Conservation (phyloP, 2,888 invertebrate genomes). For the Hirtodrosophila trivittata region DNA sequence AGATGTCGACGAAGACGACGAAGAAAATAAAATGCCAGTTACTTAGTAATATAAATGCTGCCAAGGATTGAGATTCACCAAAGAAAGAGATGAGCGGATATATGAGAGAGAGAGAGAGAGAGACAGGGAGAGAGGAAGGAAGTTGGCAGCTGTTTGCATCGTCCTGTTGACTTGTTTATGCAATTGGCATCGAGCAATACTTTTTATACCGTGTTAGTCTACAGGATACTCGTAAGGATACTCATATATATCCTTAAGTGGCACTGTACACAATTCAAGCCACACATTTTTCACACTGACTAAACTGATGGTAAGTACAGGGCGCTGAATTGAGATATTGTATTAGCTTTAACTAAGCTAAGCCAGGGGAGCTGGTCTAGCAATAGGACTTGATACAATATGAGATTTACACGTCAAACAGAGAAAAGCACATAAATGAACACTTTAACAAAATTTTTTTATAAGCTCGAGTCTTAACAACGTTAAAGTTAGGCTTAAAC, state of each 20-base stretch:
- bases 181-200: conserved; percentile 40
- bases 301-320: conserved; percentile 15
- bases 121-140: neutral
- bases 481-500: too few species aligned
- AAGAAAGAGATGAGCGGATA: conserved; percentile 29
- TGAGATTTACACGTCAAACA: too few species aligned
- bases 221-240: conserved; percentile 1
- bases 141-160: conserved; percentile 22
- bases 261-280: conserved; percentile 19
- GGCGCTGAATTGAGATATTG: conserved; percentile 21
- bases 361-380: neutral
- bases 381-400: too few species aligned
- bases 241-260: conserved; percentile 11
- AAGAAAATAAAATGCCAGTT: conserved; percentile 70
- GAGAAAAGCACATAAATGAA: too few species aligned
- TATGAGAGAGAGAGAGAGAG: neutral
- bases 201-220: conserved; percentile 16
- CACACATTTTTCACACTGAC: conserved; percentile 17
- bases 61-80: conserved; percentile 18
- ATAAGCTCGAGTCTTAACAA: too few species aligned
- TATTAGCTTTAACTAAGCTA: neutral
- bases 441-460: too few species aligned
- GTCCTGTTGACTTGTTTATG: conserved; percentile 49
- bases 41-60: conserved; percentile 67
- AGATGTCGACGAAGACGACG: conserved; percentile 27